A percentile compares a stretch with the other conserved stretches of the same genome.
These are phyloP conservation scores for Sesia apiformis DNA, from an alignment of 2,888 invertebrate genomes.

Conservation along the genomic window DNA sequence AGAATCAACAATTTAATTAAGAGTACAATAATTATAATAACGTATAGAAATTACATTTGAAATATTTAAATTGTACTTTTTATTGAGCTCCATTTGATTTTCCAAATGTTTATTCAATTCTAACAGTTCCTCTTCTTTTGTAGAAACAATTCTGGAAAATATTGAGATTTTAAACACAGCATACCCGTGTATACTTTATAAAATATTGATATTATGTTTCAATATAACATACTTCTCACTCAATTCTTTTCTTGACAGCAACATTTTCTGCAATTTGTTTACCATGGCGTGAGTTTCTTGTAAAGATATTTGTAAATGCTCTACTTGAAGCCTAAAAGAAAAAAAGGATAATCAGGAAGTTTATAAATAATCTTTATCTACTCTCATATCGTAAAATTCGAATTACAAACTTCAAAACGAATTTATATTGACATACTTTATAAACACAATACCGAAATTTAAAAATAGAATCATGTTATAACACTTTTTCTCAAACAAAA, in stretches of 20 bases:
- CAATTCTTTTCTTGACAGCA: conserved; percentile 43
- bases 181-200: too few species aligned
- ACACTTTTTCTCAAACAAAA: too few species aligned
- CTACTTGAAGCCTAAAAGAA: conserved; percentile 54
- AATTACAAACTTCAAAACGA: too few species aligned
- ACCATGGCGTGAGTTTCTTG: conserved; percentile 65
- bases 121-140: conserved; percentile 62
- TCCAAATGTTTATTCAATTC: conserved; percentile 74
- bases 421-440: too few species aligned
- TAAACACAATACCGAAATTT: too few species aligned
- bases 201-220: too few species aligned
- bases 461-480: too few species aligned
- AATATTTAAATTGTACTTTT: conserved; percentile 41
- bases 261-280: conserved; percentile 50
- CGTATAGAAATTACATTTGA: background rate
- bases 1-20: background rate
- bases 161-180: too few species aligned
- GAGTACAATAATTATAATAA: too few species aligned
- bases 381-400: too few species aligned
- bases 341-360: too few species aligned
- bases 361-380: too few species aligned
- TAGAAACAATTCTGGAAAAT: conserved; percentile 48
- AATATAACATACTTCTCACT: conserved; percentile 41
- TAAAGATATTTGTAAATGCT: conserved; percentile 53
- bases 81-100: conserved; percentile 75